Conservation (phyloP, 1,140 invertebrate genomes). For the Pseudomyrmex concolor region DNA sequence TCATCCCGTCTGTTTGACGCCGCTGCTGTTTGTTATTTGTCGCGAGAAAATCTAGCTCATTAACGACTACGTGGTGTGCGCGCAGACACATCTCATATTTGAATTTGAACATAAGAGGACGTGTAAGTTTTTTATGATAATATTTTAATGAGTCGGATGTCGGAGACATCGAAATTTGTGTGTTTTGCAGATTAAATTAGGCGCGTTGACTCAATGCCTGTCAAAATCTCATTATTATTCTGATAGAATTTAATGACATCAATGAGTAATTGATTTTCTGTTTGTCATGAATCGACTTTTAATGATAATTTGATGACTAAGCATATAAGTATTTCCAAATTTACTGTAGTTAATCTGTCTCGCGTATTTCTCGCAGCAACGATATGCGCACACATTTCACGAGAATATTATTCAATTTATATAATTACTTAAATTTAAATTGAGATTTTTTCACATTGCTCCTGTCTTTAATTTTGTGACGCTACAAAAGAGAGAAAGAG, state of each 20-base stretch:
- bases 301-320: not conserved
- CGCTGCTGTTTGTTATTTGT: not conserved
- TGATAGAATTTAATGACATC: slow-evolving; percentile 49
- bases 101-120: not conserved
- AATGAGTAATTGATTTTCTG: slow-evolving; percentile 51
- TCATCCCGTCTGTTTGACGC: not conserved
- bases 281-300: slow-evolving; percentile 38
- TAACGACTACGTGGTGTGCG: not conserved
- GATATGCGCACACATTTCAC: no score
- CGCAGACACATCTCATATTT: not conserved
- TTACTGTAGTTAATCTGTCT: no score
- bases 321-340: slow-evolving; percentile 37
- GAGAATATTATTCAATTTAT: no score
- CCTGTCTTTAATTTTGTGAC: no score
- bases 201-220: slow-evolving; percentile 47
- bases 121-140: slow-evolving; percentile 1
- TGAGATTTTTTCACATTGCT: no score
- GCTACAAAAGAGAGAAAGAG: no score
- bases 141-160: not conserved
- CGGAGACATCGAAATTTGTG: no score
- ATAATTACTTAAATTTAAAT: no score
- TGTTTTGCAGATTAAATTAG: slow-evolving; percentile 45
- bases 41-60: slow-evolving; percentile 22
- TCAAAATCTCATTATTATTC: slow-evolving; percentile 63
- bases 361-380: no score